Percentiles rank a stretch among this genome's conserved stretches.
phyloP scores from a whole-genome alignment of 2,888 invertebrate species.

The Pollenia angustigena region DNA sequence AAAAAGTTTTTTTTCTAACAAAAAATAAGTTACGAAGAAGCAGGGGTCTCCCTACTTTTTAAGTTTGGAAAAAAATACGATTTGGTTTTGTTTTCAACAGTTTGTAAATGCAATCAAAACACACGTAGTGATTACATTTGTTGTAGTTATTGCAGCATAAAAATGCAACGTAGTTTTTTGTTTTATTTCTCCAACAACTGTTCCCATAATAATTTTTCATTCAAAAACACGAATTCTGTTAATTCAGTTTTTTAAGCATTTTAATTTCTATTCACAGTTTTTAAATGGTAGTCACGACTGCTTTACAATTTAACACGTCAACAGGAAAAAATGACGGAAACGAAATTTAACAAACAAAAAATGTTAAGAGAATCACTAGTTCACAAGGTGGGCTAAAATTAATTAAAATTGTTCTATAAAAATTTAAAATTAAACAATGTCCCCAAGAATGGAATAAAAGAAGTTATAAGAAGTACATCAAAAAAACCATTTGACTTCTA shows the following conservation, averaged over 20 bases:
- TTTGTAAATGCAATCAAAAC: neutral
- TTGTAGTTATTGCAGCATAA: constrained; percentile 9
- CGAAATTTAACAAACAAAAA: neutral
- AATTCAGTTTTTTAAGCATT: neutral
- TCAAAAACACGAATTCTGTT: neutral
- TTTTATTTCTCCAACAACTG: neutral
- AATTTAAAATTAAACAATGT: no score
- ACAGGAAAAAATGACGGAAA: constrained; percentile 17
- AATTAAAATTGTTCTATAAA: no score
- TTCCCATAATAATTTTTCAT: neutral
- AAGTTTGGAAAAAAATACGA: neutral
- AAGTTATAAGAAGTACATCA: neutral
- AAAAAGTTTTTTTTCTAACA: no score
- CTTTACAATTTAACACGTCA: constrained; percentile 52
- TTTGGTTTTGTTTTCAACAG: neutral
- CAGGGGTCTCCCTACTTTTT: neutral
- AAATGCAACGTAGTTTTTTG: neutral
- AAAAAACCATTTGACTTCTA: neutral
- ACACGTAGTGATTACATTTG: constrained; percentile 45
- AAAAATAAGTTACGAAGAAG: no score
- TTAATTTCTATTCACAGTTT: neutral
- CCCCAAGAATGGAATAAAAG: no score
- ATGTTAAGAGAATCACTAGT: no score
- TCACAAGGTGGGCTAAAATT: no score
- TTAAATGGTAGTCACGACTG: constrained; percentile 39